phyloP scores from a whole-genome alignment of 2,888 invertebrate species.

The Lapara coniferarum region DNA sequence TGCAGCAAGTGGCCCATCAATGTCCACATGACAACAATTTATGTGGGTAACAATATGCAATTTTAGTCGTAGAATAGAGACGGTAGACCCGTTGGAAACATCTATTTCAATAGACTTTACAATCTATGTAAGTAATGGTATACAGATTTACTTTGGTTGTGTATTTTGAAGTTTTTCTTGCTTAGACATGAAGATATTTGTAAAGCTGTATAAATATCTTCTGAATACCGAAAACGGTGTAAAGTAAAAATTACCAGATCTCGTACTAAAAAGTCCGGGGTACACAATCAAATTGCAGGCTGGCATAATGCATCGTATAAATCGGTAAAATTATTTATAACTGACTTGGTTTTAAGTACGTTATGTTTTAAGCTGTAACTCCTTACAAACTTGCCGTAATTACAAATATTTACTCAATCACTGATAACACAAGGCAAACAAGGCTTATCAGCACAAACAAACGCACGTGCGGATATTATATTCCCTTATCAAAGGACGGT shows the following conservation, averaged over 20 bases:
- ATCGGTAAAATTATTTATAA: no score
- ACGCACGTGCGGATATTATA: constrained; percentile 2
- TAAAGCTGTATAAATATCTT: no score
- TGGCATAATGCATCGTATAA: no score
- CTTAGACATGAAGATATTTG: no score
- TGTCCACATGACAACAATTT: constrained; percentile 8
- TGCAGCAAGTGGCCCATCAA: constrained; percentile 11
- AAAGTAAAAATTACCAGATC: no score
- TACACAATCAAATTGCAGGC: no score
- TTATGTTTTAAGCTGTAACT: not conserved
- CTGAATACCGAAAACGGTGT: no score
- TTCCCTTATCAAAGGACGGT: not conserved
- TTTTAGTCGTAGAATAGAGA: no score
- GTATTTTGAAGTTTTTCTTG: no score
- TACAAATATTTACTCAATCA: not conserved
- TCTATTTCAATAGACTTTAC: not conserved
- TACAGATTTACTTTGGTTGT: no score
- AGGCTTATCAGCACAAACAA: not conserved
- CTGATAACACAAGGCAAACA: constrained; percentile 8
- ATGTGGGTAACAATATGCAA: not conserved
- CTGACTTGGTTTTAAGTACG: not conserved
- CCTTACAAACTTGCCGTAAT: not conserved
- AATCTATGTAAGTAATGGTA: no score
- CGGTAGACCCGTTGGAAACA: not conserved
- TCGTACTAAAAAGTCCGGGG: no score